Base-by-base conservation (phyloP, 2,888 invertebrate species). In the Drosophila yooni region DNA sequence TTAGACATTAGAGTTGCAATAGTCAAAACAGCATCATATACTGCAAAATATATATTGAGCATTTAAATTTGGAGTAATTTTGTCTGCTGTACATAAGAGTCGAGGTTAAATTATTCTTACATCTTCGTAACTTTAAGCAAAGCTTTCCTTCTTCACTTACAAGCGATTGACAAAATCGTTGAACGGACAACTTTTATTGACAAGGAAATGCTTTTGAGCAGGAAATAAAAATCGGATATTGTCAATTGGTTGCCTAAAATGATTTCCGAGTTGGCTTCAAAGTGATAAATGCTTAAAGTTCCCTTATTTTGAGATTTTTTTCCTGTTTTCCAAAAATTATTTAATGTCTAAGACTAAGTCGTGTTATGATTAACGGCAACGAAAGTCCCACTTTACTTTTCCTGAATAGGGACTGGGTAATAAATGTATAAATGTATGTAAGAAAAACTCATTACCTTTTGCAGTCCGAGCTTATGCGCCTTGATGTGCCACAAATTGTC, bases 401-500 rank as follows among this genome's bases (percentile, higher is more conserved):
- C 27, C 11, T 58, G 48, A 61, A 61, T 63, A 6, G 31, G 6
- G 21, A 48, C n/a, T 33, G 11, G 51, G 27, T 34, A 67, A 64
- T 67, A 67, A 75, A 79, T 61, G 43, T 21, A 21, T 21, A 70
- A 56, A n/a, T 54, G 25, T 18, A n/a, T 54, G 18, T 6, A 51
- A 15, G 57, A 54, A 71, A 74, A 77, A 66, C 79, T 80, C 79
- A 82, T 79, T 82, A 79, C 70, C 59, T 58, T 69, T 75, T 70
- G 69, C 71, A 68, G 73, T 63, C 50, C 34, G 18, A 65, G 65
- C 36, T 31, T 76, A 76, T 71, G 80, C 81, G 70, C 38, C 67
- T 63, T 68, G 63, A 79, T 81, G 70, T 70, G 77, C 78, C 87
- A 76, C 84, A 79, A 88, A 85, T 88, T 86, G 84, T 74, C 82